Conservation (phyloP, 2,888 invertebrate species). For the Papilio demoleus region DNA sequence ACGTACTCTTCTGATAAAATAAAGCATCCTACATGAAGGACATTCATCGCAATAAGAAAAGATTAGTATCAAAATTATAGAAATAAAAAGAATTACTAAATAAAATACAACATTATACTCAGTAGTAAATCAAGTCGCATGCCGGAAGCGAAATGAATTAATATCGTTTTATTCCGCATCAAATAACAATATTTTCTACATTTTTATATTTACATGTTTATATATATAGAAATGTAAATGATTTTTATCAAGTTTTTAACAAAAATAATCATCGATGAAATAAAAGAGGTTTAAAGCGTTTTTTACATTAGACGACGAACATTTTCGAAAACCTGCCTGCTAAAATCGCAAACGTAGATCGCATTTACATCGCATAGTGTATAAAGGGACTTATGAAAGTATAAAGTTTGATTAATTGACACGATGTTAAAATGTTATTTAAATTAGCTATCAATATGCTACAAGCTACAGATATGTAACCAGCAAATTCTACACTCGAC, state of each 20-base stretch:
- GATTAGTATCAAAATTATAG: no score
- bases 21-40: no score
- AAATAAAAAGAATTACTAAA: neutral
- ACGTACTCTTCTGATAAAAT: no score
- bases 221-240: neutral
- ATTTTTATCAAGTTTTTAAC: constrained; percentile 4
- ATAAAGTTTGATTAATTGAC: constrained; percentile 3
- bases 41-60: no score
- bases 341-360: no score
- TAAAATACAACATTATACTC: neutral
- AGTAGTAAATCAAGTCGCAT: neutral
- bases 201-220: neutral
- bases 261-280: constrained; percentile 8
- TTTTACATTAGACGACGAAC: no score
- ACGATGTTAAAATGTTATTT: constrained; percentile 16
- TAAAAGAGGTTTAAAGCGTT: no score
- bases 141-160: neutral
- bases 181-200: constrained; percentile 4
- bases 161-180: neutral
- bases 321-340: no score
- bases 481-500: neutral
- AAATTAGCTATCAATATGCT: constrained; percentile 11
- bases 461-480: neutral
- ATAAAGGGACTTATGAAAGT: no score
- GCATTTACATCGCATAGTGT: no score